Base-by-base conservation (phyloP, 2,113 vertebrate species). In the Talpa occidentalis region DNA sequence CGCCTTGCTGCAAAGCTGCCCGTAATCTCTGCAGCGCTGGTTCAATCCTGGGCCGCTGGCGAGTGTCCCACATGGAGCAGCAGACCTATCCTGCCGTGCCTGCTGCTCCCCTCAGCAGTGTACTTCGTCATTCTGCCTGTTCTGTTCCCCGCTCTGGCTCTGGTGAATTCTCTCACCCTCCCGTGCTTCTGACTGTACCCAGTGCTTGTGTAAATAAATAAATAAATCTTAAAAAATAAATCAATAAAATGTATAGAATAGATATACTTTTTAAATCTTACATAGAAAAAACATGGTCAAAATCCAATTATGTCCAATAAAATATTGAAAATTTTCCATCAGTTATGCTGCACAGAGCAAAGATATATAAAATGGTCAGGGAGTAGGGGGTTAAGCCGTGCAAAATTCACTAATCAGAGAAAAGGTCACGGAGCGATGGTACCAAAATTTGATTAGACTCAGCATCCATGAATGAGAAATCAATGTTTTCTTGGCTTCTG, bases 401-500 rank as follows among this genome's bases (percentile, higher is more conserved):
- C 96, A 98, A 98, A 98, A 98, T 97, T 97, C 95, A 85, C 97
- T 98, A 97, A 98, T 98, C 98, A 98, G 91, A 98, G 95, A 97
- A 98, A 98, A 98, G 98, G 98, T 98, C 98, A 98, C 0, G 0
- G 93, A 95, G 94, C 98, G 97, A 97, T 98, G 98, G 96, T 98
- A 96, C 95, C 90, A 84, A 98, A 98, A 98, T 98, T 97, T 98
- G 96, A 98, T 98, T 98, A 98, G 97, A 97, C 97, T 97, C 97
- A 84, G 97, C 95, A 97, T 97, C 91, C 52, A 24, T 56, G 70
- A 92, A 85, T 80, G 97, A 96, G 94, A 98, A 98, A 98, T 98
- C 98, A 98, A 97, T 98, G 96, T n/a, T 96, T 97, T 97, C 96
- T 95, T 97, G 91, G 96, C 95, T 93, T 94, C 22, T 11, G 70